Conservation (phyloP, 2,888 invertebrate species). For the Hartigia nigra region DNA sequence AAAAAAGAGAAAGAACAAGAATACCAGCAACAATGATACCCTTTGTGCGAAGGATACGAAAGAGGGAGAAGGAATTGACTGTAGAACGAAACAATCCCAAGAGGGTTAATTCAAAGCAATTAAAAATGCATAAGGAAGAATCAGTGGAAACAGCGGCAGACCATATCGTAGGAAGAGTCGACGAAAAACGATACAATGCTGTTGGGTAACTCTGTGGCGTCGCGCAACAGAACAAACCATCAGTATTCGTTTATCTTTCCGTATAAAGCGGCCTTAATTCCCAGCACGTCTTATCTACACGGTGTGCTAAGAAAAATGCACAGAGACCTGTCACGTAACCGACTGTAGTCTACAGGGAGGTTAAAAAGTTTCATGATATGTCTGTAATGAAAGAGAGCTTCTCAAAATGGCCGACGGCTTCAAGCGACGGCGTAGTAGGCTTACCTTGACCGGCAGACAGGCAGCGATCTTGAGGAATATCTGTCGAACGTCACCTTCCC, state of each 20-base stretch:
- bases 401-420: conserved; percentile 57
- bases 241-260: background rate
- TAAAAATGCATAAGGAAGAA: background rate
- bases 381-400: conserved; percentile 8
- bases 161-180: background rate
- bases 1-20: background rate
- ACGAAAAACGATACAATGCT: background rate
- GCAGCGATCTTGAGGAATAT: conserved; percentile 77
- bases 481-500: conserved; percentile 72
- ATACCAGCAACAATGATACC: background rate
- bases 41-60: background rate
- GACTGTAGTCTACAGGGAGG: background rate
- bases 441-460: conserved; percentile 81
- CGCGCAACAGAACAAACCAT: background rate
- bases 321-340: background rate
- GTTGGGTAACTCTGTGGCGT: background rate
- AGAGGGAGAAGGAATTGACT: background rate
- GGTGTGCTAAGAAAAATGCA: background rate
- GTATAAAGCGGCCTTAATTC: conserved; percentile 1
- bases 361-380: conserved; percentile 2
- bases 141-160: background rate
- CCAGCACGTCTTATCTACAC: background rate
- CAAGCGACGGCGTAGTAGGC: conserved; percentile 53
- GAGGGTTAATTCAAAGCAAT: background rate
- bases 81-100: too few species aligned